phyloP scores from a whole-genome alignment of 2,797 vertebrate genomes.

The Lateolabrax maculatus region DNA sequence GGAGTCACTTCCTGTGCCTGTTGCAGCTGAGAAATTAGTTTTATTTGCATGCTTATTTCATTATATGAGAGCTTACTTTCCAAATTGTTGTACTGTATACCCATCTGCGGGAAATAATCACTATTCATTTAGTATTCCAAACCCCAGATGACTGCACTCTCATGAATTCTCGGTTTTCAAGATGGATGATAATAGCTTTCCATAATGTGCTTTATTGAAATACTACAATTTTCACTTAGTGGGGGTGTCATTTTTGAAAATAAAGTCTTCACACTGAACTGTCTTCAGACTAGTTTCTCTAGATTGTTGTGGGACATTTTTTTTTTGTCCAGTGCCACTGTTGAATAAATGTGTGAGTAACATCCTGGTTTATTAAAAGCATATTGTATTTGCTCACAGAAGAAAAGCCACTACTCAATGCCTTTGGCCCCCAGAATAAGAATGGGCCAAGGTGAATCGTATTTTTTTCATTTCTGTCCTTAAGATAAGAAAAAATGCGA shows the following conservation, averaged over 20 bases:
- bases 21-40: neutral
- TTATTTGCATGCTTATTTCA: conserved; percentile 34
- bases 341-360: conserved; percentile 1
- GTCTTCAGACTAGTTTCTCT: neutral
- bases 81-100: neutral
- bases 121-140: conserved; percentile 8
- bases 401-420: neutral
- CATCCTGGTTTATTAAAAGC: conserved; percentile 47
- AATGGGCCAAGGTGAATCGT: conserved; percentile 38
- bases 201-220: conserved; percentile 38
- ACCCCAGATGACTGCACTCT: conserved; percentile 12
- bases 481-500: conserved; percentile 28
- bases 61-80: conserved; percentile 1
- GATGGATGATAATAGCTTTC: conserved; percentile 31
- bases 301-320: neutral
- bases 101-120: neutral
- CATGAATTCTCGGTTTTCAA: conserved; percentile 16
- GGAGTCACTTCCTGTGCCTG: neutral
- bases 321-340: neutral
- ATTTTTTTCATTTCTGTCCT: conserved; percentile 42
- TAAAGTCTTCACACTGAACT: conserved; percentile 11
- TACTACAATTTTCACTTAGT: neutral
- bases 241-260: neutral
- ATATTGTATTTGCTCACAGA: conserved; percentile 13
- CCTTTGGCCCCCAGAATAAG: conserved; percentile 26